phyloP scores from a whole-genome alignment of 2,113 vertebrate genomes.

The Meles meles region DNA sequence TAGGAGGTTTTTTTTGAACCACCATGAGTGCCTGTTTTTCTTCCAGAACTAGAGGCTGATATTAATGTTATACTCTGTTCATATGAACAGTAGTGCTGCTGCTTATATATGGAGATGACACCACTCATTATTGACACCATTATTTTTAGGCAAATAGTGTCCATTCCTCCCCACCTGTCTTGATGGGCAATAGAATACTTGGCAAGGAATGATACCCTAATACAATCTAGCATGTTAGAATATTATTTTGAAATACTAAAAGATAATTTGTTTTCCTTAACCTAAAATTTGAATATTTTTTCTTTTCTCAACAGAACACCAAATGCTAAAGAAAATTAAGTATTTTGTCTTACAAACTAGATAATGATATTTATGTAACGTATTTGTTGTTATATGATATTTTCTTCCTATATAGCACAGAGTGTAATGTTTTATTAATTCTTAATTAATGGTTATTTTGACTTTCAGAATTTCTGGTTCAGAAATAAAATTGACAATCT shows the following conservation, averaged over 20 bases:
- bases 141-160: background rate
- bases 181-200: background rate
- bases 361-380: background rate
- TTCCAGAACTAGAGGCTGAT: background rate
- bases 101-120: background rate
- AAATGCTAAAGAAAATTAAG: background rate
- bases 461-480: slow-evolving; percentile 14
- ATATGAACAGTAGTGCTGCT: background rate
- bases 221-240: background rate
- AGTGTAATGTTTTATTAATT: slow-evolving; percentile 14
- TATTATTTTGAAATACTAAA: slow-evolving; percentile 40
- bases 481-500: slow-evolving; percentile 7
- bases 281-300: slow-evolving; percentile 4
- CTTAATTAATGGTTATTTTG: slow-evolving; percentile 2
- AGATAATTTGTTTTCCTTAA: slow-evolving; percentile 1
- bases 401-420: background rate
- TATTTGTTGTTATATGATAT: background rate
- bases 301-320: background rate
- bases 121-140: background rate
- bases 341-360: slow-evolving; percentile 30
- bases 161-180: background rate
- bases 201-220: background rate
- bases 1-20: background rate
- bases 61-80: background rate
- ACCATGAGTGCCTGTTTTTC: background rate